A percentile compares a stretch with the other conserved stretches of the same genome.
phyloP scores from a whole-genome alignment of 2,888 invertebrate species.

The Agrochola litura region DNA sequence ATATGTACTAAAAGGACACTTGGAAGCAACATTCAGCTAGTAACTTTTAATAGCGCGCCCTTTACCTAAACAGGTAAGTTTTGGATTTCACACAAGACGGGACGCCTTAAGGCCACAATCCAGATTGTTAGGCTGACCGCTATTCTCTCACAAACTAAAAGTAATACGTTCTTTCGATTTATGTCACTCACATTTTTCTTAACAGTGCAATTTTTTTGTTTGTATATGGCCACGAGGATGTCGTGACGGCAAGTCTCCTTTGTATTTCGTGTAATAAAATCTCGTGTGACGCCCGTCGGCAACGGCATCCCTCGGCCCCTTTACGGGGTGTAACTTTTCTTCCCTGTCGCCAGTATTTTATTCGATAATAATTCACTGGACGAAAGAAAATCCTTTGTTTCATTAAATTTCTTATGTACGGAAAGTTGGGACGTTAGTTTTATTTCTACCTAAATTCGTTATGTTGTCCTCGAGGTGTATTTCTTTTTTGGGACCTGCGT shows the following conservation, averaged over 20 bases:
- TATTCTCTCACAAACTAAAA: conserved; percentile 26
- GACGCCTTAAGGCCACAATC: background rate
- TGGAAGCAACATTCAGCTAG: too few relatives aligned
- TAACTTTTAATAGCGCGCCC: too few relatives aligned
- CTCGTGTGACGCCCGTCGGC: conserved; percentile 77
- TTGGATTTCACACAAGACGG: conserved; percentile 9
- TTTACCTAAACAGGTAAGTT: conserved; percentile 5
- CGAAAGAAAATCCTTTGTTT: conserved; percentile 80
- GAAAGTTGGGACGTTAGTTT: conserved; percentile 70
- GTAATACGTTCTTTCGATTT: conserved; percentile 50
- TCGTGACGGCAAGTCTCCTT: conserved; percentile 77
- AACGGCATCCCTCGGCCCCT: conserved; percentile 79
- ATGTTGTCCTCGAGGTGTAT: conserved; percentile 34
- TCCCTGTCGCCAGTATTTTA: conserved; percentile 85
- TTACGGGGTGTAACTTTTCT: conserved; percentile 85
- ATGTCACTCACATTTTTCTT: conserved; percentile 67
- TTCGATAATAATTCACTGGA: conserved; percentile 83
- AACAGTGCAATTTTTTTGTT: conserved; percentile 76
- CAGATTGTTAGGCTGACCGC: conserved; percentile 15
- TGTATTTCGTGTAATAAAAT: conserved; percentile 85
- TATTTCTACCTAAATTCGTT: conserved; percentile 66
- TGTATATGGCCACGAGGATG: conserved; percentile 77
- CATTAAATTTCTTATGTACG: conserved; percentile 77
- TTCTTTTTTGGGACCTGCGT: conserved; percentile 24
- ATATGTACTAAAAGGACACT: background rate